Percentiles rank a stretch among this genome's conserved stretches.
These are phyloP conservation scores for Noturus placidus DNA, from an alignment of 2,113 vertebrate genomes.

Conservation along the genomic window DNA sequence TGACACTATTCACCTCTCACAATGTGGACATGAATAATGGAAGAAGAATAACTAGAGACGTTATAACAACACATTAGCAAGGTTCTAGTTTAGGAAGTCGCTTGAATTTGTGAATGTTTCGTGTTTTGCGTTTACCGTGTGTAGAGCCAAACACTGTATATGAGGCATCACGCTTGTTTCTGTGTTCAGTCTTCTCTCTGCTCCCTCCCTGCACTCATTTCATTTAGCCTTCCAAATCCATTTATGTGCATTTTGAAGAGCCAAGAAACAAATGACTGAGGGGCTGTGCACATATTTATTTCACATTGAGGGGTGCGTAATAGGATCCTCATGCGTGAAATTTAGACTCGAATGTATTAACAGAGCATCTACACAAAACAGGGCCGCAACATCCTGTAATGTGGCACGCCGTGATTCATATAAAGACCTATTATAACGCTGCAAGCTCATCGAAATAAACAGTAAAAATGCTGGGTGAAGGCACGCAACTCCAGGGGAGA, in stretches of 20 bases:
- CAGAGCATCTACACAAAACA: constrained; percentile 48
- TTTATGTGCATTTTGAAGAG: constrained; percentile 48
- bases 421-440: constrained; percentile 63
- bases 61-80: not conserved
- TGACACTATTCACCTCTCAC: not conserved
- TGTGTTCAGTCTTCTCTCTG: constrained; percentile 41
- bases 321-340: constrained; percentile 66
- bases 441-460: constrained; percentile 63
- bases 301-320: constrained; percentile 59
- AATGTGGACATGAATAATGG: not conserved
- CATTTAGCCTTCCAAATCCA: constrained; percentile 57
- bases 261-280: constrained; percentile 55
- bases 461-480: constrained; percentile 50
- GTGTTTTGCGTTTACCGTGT: constrained; percentile 56
- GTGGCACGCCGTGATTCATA: constrained; percentile 54
- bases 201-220: constrained; percentile 54
- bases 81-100: constrained; percentile 46
- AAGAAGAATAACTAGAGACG: not conserved
- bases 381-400: constrained; percentile 44
- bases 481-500: constrained; percentile 61
- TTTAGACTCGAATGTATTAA: constrained; percentile 67
- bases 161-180: constrained; percentile 28
- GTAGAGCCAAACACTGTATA: constrained; percentile 45
- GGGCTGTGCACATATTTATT: constrained; percentile 66
- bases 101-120: constrained; percentile 55